phyloP scores from a whole-genome alignment of 1,140 invertebrate genomes.

The Procambarus virginalis region DNA sequence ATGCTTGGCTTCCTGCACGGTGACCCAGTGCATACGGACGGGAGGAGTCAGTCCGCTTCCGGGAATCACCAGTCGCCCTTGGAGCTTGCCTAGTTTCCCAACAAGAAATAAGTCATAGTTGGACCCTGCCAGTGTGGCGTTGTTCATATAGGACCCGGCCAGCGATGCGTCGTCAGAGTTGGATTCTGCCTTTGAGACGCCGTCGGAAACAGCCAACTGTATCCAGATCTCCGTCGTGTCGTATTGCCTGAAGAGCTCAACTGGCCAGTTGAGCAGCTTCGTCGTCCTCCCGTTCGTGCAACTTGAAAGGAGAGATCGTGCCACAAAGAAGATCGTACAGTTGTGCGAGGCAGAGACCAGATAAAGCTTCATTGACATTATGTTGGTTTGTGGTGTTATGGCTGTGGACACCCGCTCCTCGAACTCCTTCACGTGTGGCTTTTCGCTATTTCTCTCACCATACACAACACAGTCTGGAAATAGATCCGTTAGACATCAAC shows the following conservation, averaged over 20 bases:
- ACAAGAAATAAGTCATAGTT: conserved; percentile 1
- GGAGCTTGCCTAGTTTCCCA: conserved; percentile 6
- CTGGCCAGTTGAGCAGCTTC: neutral
- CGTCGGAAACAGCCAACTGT: neutral
- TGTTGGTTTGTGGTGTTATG: neutral
- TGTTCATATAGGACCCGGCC: neutral
- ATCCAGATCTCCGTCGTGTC: conserved; percentile 33
- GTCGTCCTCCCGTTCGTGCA: neutral
- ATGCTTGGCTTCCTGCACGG: neutral
- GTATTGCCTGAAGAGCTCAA: neutral
- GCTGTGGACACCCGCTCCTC: neutral
- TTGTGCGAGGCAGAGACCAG: neutral
- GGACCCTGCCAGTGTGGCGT: neutral
- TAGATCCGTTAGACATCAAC: neutral
- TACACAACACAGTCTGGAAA: neutral
- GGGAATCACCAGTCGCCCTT: neutral
- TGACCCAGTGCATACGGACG: neutral
- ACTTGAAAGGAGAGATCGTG: neutral
- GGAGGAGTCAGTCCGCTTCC: conserved; percentile 10
- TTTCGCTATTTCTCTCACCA: neutral
- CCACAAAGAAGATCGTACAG: neutral
- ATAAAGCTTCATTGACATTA: neutral
- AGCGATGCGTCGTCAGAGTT: neutral
- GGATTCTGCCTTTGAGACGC: neutral
- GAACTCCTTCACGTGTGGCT: neutral